Evolutionary conservation across 2,113 vertebrate species (phyloP).

Genomic region (Aplodontia rufa): DNA sequence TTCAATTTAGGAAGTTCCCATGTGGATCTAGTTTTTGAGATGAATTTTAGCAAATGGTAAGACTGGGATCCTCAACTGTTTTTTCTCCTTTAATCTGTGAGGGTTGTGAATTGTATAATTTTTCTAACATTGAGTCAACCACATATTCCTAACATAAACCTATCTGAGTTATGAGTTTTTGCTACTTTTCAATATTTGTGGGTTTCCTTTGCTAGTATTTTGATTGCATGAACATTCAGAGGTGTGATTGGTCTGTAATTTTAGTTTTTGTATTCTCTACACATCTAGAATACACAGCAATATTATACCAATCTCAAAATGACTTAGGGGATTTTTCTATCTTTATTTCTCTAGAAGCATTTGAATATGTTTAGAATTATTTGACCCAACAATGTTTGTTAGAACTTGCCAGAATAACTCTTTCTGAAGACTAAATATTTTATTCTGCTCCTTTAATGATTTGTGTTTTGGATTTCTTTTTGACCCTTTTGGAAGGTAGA

Average conservation of each 20-base stretch:
- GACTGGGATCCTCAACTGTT: background rate
- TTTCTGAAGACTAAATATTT: background rate
- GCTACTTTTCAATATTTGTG: background rate
- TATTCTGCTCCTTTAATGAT: background rate
- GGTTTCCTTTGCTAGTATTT: background rate
- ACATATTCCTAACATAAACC: background rate
- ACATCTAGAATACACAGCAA: background rate
- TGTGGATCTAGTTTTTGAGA: background rate
- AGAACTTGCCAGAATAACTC: background rate
- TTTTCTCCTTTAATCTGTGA: background rate
- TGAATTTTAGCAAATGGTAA: background rate
- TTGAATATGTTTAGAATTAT: background rate
- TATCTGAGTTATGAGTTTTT: background rate
- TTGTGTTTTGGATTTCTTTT: background rate
- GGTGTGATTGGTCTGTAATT: background rate
- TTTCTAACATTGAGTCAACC: background rate
- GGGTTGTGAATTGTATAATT: background rate
- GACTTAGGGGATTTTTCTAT: background rate
- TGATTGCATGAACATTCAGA: background rate
- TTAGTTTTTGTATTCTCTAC: background rate
- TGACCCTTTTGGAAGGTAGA: background rate
- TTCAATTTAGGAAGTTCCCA: background rate
- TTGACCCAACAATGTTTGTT: background rate
- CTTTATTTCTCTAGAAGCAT: background rate
- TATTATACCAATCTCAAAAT: background rate